Evolutionary conservation across 2,113 vertebrate genomes (phyloP).

Genomic region (Bubalus kerabau): DNA sequence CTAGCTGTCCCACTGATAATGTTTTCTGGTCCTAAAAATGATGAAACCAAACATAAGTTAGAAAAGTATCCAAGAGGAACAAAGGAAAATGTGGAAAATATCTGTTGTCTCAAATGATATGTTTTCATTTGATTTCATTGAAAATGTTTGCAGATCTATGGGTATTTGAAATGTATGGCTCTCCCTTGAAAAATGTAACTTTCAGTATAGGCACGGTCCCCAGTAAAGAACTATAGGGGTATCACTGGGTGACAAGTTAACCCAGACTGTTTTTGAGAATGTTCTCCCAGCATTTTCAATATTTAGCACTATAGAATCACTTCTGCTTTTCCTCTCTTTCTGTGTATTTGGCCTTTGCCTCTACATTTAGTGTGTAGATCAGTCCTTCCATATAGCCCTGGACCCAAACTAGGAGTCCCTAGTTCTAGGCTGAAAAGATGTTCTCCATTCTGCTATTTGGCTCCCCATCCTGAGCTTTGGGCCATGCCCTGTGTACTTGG

Average conservation of each 20-base stretch:
- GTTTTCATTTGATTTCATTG: constrained; percentile 52
- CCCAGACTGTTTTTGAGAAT: constrained; percentile 68
- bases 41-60: constrained; percentile 71
- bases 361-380: background rate
- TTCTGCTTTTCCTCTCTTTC: background rate
- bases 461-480: background rate
- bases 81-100: constrained; percentile 63
- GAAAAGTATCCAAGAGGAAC: constrained; percentile 65
- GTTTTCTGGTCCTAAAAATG: constrained; percentile 70
- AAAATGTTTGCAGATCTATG: constrained; percentile 70
- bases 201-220: constrained; percentile 70
- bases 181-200: constrained; percentile 72
- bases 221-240: constrained; percentile 45
- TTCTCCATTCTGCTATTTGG: background rate
- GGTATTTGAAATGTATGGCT: constrained; percentile 70
- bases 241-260: constrained; percentile 56
- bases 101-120: constrained; percentile 66
- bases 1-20: constrained; percentile 68
- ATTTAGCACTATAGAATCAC: constrained; percentile 27
- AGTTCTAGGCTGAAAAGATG: background rate
- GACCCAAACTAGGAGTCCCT: background rate
- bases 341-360: background rate
- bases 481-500: background rate
- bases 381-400: background rate
- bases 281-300: constrained; percentile 15